phyloP scores from a whole-genome alignment of 2,888 invertebrate species.

The Alviniconcha strummeri region DNA sequence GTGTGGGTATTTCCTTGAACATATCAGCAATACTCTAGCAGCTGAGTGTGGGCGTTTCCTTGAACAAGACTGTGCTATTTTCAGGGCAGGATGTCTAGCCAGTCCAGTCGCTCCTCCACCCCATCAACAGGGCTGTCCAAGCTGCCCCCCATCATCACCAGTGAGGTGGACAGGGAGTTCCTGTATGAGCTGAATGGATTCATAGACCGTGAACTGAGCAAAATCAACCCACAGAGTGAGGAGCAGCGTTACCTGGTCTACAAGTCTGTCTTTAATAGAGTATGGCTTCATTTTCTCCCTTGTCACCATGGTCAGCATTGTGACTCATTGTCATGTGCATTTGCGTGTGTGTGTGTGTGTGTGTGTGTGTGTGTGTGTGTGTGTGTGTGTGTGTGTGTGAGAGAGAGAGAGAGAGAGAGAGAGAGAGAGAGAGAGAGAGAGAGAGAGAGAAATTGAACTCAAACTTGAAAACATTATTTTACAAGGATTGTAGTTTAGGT shows the following conservation, averaged over 20 bases:
- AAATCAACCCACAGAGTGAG: constrained; percentile 57
- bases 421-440: too few species aligned
- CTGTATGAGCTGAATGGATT: constrained; percentile 60
- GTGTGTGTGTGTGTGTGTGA: not conserved
- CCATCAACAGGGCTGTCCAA: constrained; percentile 52
- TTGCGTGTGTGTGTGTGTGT: not conserved
- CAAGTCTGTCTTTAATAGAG: constrained; percentile 69
- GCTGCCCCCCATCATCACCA: constrained; percentile 69
- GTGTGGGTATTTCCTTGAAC: too few species aligned
- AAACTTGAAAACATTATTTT: too few species aligned
- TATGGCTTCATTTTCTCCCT: constrained; percentile 38
- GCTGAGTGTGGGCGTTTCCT: too few species aligned
- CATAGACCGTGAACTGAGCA: constrained; percentile 63
- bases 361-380: constrained; percentile 9
- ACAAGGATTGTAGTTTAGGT: too few species aligned
- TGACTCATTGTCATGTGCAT: not conserved
- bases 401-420: not conserved
- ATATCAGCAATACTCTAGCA: too few species aligned
- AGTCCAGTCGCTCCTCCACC: constrained; percentile 47
- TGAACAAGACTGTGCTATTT: not conserved
- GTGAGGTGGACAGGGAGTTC: constrained; percentile 63
- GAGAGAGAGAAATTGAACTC: too few species aligned
- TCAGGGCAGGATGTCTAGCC: constrained; percentile 32
- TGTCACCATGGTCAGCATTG: not conserved
- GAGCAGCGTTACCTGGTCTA: constrained; percentile 68